Percentiles rank a stretch among this genome's conserved stretches.
Evolutionary conservation across 2,888 invertebrate genomes (phyloP).

Genomic region (Trypoxylon attenuatum): DNA sequence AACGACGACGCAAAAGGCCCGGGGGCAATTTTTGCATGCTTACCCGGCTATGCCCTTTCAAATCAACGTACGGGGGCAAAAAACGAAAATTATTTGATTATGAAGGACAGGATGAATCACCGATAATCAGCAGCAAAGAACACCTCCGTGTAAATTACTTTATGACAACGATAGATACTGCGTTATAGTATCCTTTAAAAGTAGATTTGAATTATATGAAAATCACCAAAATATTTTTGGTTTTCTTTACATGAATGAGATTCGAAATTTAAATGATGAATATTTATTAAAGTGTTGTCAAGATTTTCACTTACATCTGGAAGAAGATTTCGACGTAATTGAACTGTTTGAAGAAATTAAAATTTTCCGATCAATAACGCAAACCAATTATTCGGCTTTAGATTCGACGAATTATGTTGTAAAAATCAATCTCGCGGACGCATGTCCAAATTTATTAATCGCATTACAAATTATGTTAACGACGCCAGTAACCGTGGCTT

Average conservation of each 20-base stretch:
- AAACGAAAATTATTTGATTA: constrained; percentile 20
- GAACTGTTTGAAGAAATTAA: constrained; percentile 40
- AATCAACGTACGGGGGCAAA: constrained; percentile 28
- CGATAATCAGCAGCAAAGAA: constrained; percentile 30
- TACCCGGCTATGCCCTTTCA: too few relatives aligned
- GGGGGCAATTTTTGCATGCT: too few relatives aligned
- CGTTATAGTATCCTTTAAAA: constrained; percentile 32
- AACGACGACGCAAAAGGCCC: too few relatives aligned
- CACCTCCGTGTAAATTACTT: constrained; percentile 29
- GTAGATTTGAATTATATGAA: constrained; percentile 33
- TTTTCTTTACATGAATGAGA: constrained; percentile 24
- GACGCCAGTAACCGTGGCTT: constrained; percentile 30
- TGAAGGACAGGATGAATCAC: constrained; percentile 24
- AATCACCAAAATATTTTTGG: constrained; percentile 30
- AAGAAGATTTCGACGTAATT: constrained; percentile 30
- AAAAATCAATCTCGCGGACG: constrained; percentile 24
- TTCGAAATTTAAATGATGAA: constrained; percentile 29
- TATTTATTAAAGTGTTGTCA: constrained; percentile 35
- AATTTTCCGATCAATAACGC: constrained; percentile 32
- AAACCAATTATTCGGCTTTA: constrained; percentile 28
- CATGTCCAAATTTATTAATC: constrained; percentile 33
- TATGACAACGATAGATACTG: constrained; percentile 31
- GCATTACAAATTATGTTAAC: constrained; percentile 30
- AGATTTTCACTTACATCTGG: constrained; percentile 33
- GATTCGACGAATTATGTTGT: not conserved